A percentile compares a stretch with the other conserved stretches of the same genome.
These are phyloP conservation scores for Nyctibius bracteatus DNA, from an alignment of 2,113 vertebrate species.

Conservation along the genomic window DNA sequence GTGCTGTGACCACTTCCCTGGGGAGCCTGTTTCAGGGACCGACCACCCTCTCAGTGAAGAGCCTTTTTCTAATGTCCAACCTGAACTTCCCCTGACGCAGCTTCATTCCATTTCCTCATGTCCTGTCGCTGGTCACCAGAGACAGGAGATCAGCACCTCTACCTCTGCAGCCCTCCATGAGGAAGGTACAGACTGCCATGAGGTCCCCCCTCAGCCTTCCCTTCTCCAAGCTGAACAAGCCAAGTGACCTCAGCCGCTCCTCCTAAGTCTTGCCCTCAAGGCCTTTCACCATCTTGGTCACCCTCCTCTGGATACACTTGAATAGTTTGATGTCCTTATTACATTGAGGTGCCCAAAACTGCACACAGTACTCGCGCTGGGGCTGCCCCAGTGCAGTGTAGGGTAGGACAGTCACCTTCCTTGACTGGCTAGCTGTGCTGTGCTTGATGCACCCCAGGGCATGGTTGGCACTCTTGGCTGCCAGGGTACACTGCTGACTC, in stretches of 20 bases:
- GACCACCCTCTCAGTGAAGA: neutral
- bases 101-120: too few relatives aligned
- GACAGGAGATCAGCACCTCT: too few relatives aligned
- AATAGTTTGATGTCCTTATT: neutral
- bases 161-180: too few relatives aligned
- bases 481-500: neutral
- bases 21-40: neutral
- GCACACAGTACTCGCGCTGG: neutral
- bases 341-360: fast-evolving
- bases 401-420: neutral
- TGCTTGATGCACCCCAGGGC: neutral
- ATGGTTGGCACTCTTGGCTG: neutral
- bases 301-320: neutral
- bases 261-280: neutral
- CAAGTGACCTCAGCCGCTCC: neutral
- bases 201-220: neutral
- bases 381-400: fast-evolving
- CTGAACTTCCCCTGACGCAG: too few relatives aligned
- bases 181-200: too few relatives aligned
- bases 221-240: neutral
- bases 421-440: fast-evolving
- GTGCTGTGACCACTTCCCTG: neutral
- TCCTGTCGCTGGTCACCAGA: too few relatives aligned
- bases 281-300: neutral
- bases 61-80: neutral